Base-by-base conservation (phyloP, 2,797 vertebrate species). In the Xyrichtys novacula region DNA sequence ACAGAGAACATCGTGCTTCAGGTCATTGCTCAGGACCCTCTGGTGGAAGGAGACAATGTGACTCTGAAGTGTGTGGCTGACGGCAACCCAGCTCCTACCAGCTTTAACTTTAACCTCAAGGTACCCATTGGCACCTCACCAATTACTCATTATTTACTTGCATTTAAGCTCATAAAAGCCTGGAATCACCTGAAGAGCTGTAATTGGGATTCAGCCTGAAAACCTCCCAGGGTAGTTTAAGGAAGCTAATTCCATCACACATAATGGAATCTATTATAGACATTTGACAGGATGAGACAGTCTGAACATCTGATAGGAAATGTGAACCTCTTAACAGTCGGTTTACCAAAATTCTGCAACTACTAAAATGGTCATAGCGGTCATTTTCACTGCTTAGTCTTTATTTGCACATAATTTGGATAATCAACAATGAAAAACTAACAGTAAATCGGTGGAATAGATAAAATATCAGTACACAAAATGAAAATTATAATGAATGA, bases 61-160 rank as follows among this genome's bases (percentile, higher is more conserved):
- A 99, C 96, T 77, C 92, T 99, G 69, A 95, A 94, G 83, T 99
- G 97, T 86, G 90, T 89, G 44, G 97, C 97, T 57, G 98, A 99
- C 38, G 98, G 98, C 43, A 99, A 98, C 85, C 97, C 97, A 7
- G 91, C 96, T 78, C 98, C 97, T 0, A 92, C 94, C 71, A 95
- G 95, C 85, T 99, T 96, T 80, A 93, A 91, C 86, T 99, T 98
- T 93, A 90, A 96, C 86, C 87, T 97, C 54, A 96, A 97, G 81
- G 98, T 97, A 93, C 40, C 65, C 20, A 28, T 36, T 17, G 26
- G 25, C 22, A 52, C 32, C 36, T 65, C 39, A 26, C 26, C 1
- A 6, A 42, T 52, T 1, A 5, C 20, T 22, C 34, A 55, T 5
- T 56, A 32, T 32, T 31, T 12, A 23, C 29, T 8, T 40, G 12